phyloP scores from a whole-genome alignment of 2,888 invertebrate species.

The Dendrolimus houi region DNA sequence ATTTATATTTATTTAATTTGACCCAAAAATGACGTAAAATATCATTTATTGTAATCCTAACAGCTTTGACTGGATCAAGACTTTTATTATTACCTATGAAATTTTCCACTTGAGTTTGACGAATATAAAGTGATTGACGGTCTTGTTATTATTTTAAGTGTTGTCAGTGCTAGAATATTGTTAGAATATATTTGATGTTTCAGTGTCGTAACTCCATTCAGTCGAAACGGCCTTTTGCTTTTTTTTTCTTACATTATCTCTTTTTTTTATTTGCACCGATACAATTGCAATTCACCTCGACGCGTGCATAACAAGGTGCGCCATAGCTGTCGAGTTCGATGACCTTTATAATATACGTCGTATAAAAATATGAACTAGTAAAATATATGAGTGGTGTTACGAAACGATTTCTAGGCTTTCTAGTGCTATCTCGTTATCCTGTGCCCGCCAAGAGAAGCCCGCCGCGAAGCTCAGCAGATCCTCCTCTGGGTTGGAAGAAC shows the following conservation, averaged over 20 bases:
- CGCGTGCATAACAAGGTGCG: constrained; percentile 16
- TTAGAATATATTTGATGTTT: constrained; percentile 14
- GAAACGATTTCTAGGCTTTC: constrained; percentile 29
- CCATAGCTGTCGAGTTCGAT: constrained; percentile 24
- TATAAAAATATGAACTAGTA: constrained; percentile 11
- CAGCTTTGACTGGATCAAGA: no score
- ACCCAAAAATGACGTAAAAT: no score
- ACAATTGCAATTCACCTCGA: constrained; percentile 23
- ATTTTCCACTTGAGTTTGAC: no score
- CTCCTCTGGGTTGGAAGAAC: constrained; percentile 59
- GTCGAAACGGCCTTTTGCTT: constrained; percentile 21
- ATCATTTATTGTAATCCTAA: no score
- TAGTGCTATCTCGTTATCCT: constrained; percentile 30
- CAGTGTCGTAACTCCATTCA: constrained; percentile 35
- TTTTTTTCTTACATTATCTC: constrained; percentile 16
- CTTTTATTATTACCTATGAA: no score
- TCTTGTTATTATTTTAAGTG: no score
- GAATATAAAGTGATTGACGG: no score
- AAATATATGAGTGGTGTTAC: constrained; percentile 32
- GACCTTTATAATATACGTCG: constrained; percentile 17
- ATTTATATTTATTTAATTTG: no score
- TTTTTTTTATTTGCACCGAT: constrained; percentile 15
- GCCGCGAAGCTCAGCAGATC: constrained; percentile 40
- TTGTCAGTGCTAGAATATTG: no score
- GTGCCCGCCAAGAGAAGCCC: constrained; percentile 46